Conservation (phyloP, 2,797 vertebrate genomes). For the Poeciliopsis presidionis region DNA sequence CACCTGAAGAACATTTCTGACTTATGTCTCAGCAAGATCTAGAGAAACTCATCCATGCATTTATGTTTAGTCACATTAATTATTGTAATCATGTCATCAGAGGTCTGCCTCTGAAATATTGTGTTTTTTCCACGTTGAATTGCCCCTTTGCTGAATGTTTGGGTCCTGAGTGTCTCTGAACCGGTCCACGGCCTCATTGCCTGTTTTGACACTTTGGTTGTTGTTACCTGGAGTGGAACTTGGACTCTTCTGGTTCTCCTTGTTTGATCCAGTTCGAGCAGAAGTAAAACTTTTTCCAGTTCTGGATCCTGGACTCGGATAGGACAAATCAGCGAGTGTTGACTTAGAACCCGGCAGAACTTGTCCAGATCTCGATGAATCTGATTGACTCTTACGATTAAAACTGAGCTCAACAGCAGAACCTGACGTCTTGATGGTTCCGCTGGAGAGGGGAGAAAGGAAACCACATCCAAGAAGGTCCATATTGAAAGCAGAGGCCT, state of each 20-base stretch:
- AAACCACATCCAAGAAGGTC: slow-evolving; percentile 5
- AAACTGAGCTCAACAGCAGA: slow-evolving; percentile 6
- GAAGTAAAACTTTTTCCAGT: slow-evolving; percentile 20
- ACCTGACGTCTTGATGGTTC: slow-evolving; percentile 2
- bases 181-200: too few species aligned
- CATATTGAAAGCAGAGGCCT: slow-evolving; percentile 7
- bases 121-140: too few species aligned
- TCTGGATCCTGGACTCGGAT: slow-evolving; percentile 23
- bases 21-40: too few species aligned
- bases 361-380: slow-evolving; percentile 15
- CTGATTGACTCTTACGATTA: slow-evolving; percentile 5
- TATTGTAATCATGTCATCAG: too few species aligned
- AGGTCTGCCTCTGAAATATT: too few species aligned
- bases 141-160: too few species aligned
- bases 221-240: slow-evolving; percentile 52
- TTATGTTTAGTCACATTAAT: too few species aligned
- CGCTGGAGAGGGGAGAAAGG: not conserved
- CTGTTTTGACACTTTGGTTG: not conserved
- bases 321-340: slow-evolving; percentile 23
- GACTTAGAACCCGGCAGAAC: slow-evolving; percentile 19
- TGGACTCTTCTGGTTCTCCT: slow-evolving; percentile 24
- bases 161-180: too few species aligned
- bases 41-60: too few species aligned
- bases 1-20: too few species aligned
- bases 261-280: slow-evolving; percentile 4